Evolutionary conservation across 2,888 invertebrate species (phyloP), one percentile per base, ranked within the genome.

Genomic region (Eupithecia dodoneata): DNA sequence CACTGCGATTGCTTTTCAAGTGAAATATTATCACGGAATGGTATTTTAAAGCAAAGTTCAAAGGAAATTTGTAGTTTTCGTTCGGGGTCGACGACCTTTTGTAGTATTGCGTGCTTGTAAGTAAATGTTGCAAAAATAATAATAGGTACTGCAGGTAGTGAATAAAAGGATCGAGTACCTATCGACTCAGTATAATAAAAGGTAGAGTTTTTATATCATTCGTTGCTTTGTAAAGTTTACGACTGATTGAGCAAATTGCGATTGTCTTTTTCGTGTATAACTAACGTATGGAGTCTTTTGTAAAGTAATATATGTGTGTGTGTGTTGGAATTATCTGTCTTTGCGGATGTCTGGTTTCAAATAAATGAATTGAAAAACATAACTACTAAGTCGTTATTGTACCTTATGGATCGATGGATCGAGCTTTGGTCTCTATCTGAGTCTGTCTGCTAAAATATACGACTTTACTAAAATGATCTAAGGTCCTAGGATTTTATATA

Each of bases 11-110:
- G 81, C 79, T 72, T 79, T 74, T 74, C 81, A 76, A 78, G 76
- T 81, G 78, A 81, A 80, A 81, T 83, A 81, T 81, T 79, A 80
- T 79, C 79, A 81, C 80, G 80, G 76, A 79, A 75, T 75, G 75
- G 74, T 75, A 79, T 81, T 78, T 79, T 75, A 69, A 76, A 79
- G 72, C 76, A 66, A 79, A 72, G 74, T 74, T 78, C 76, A 74
- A 74, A 42, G 13, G 70, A 63, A 76, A 78, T 78, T 75, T 49
- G 76, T 76, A 74, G 76, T 79, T 76, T 55, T 69, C 42, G 45
- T 30, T 66, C 45, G 44, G 65, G 75, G 77, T 75, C 75, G 71
- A 52, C 45, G 10, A 78, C 75, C 77, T 41, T 72, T 75, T 75
- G 18, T 52, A 49, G 30, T 70, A 49, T 73, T 76, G 73, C 72